Evolutionary conservation across 2,888 invertebrate genomes (phyloP).

Genomic region (Parnassius mnemosyne): DNA sequence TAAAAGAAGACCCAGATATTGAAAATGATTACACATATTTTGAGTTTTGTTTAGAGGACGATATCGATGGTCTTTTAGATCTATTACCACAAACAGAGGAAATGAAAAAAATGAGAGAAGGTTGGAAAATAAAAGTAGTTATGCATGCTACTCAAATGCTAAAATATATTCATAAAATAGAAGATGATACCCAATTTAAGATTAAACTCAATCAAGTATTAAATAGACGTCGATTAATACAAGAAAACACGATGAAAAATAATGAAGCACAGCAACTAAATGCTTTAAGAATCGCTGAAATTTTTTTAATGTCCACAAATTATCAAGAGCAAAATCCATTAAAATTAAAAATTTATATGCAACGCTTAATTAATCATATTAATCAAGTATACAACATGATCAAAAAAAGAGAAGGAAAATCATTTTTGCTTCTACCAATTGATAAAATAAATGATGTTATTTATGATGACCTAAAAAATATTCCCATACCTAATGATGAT

Average conservation of each 20-base stretch:
- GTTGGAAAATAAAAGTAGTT: slow-evolving; percentile 21
- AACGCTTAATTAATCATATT: slow-evolving; percentile 14
- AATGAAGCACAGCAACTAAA: slow-evolving; percentile 17
- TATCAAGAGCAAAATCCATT: slow-evolving; percentile 19
- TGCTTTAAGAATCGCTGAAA: slow-evolving; percentile 8
- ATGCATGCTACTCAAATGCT: slow-evolving; percentile 18
- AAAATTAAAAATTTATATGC: slow-evolving; percentile 16
- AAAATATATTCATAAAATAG: slow-evolving; percentile 15
- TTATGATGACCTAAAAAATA: slow-evolving; percentile 7
- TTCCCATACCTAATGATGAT: slow-evolving; percentile 18
- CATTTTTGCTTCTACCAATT: slow-evolving; percentile 12
- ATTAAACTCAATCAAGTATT: slow-evolving; percentile 9
- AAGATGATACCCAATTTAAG: slow-evolving; percentile 9
- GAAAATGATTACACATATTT: slow-evolving; percentile 20
- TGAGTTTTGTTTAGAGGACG: slow-evolving; percentile 30
- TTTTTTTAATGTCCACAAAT: slow-evolving; percentile 11
- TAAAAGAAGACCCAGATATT: slow-evolving; percentile 9
- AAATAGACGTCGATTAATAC: slow-evolving; percentile 15
- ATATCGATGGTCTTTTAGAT: slow-evolving; percentile 44
- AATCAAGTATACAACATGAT: slow-evolving; percentile 12
- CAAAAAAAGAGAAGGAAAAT: slow-evolving; percentile 6
- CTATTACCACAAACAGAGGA: slow-evolving; percentile 33
- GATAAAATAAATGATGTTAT: slow-evolving; percentile 11
- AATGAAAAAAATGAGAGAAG: slow-evolving; percentile 8
- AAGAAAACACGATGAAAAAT: slow-evolving; percentile 23